Base-by-base conservation (phyloP, 1,140 invertebrate genomes). In the Helicoverpa zea region DNA sequence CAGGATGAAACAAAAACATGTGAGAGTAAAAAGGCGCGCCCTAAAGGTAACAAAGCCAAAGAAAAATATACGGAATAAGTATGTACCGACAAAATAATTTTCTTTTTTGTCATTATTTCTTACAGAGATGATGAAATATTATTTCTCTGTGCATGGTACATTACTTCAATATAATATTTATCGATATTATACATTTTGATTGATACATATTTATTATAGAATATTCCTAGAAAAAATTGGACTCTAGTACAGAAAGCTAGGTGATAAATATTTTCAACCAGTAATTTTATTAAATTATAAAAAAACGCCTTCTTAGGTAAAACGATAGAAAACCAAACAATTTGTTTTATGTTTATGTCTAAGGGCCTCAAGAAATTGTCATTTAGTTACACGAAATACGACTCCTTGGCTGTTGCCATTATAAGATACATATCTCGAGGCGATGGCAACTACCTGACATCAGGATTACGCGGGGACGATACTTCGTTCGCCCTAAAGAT, bases 401-500 rank as follows among this genome's bases (percentile, higher is more conserved):
- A 59, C 23, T 16, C 58, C 58, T 66, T 43, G 43, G 35, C 63
- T 11, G 35, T 35, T 1, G 43, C 14, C 35, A 18, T 66, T 66
- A 49, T 66, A 16, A 16, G 14, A 73, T 73, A 58, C n/a, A 35
- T 56, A 58, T 58, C 52, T 58, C 7, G 11, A 14, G 10, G 68
- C 18, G 2, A 30, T 43, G 14, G 52, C 43, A 73, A 35, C 30
- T 54, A 54, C 52, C 49, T 54, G 7, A 14, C 70, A n/a, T 54
- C 70, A 73, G 70, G 52, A 35, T 35, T 35, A 35, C 35, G 35
- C 3, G 35, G 51, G 29, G 70, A 10, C 18, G 51, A 14, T 72
- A n/a, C n/a, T 72, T 14, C 16, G 35, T 54, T 11, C 12, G 4
- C 68, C 51, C 30, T n/a, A 54, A 54, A 72, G 49, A 29, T 30